Evolutionary conservation across 2,113 vertebrate species (phyloP), one percentile per base, ranked within the genome.

Genomic region (Leptobrachium leishanense): DNA sequence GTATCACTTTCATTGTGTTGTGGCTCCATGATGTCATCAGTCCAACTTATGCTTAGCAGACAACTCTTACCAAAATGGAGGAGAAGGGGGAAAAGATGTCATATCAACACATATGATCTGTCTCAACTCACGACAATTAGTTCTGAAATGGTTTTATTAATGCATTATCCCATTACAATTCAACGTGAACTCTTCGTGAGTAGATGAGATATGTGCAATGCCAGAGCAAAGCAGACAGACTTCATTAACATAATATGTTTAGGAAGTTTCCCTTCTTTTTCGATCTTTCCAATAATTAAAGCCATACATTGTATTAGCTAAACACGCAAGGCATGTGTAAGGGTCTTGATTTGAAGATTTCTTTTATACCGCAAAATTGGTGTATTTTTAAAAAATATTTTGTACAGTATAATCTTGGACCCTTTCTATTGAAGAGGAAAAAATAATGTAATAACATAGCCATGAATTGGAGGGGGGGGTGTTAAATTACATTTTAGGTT

Each of bases 361-460:
- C 74, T 73, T 53, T 88, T 90, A 86, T 86, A 86, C 31, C n/a
- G 57, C 57, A 12, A 87, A 89, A 79, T 82, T 85, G 83, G 77
- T 82, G 84, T 31, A 81, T 83, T 84, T 87, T 87, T 90, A 88
- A 88, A 85, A 87, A 89, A 88, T 87, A 84, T 82, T 87, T 88
- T 84, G 13, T 89, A 87, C 85, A 84, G 40, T 89, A 87, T 87
- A 83, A 82, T 85, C 86, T 86, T 84, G 88, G 81, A 89, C 89
- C 85, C 81, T 41, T 40, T 76, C 68, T 46, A 72, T 20, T 10
- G 3, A 66, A 44, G 42, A 67, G 1, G 62, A 43, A 82, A 72
- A 65, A 31, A 31, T 31, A 31, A 76, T 71, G 50, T 72, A 72
- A 65, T 72, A 80, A 84, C 77, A 63, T 8, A 5, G 4, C 8